phyloP scores from a whole-genome alignment of 53 echinoderm and acorn worm species.

The Luidia sarsii region DNA sequence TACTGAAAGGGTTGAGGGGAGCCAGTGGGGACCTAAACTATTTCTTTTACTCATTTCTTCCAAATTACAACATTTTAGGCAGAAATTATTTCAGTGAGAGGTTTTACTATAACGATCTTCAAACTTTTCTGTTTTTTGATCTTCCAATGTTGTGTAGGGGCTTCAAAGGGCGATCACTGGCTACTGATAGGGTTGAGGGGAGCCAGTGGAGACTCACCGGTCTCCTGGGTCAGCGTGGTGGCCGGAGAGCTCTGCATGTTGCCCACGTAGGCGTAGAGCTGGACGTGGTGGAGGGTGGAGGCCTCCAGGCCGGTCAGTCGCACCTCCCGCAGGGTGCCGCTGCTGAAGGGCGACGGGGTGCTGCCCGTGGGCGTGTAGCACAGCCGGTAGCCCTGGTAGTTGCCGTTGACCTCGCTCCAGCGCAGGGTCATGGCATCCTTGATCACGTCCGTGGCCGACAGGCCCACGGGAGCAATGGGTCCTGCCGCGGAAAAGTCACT shows the following conservation, averaged over 20 bases:
- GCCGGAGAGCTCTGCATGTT: slow-evolving; percentile 7
- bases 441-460: slow-evolving; percentile 9
- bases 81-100: no score
- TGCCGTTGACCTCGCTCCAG: slow-evolving; percentile 53
- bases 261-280: slow-evolving; percentile 42
- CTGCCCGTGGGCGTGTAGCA: slow-evolving; percentile 46
- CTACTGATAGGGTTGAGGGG: neutral
- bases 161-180: neutral
- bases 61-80: no score
- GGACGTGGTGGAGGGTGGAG: slow-evolving; percentile 37
- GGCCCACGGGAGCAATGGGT: slow-evolving; percentile 24
- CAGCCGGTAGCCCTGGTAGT: slow-evolving; percentile 47
- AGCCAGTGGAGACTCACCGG: slow-evolving; percentile 19
- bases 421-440: slow-evolving; percentile 31
- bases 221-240: neutral
- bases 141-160: no score
- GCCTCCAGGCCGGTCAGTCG: slow-evolving; percentile 37
- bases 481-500: no score
- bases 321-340: slow-evolving; percentile 5
- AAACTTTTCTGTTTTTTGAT: no score
- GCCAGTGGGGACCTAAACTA: neutral
- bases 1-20: neutral
- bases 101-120: no score
- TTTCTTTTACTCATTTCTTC: no score
- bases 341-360: slow-evolving; percentile 8